phyloP scores from a whole-genome alignment of 2,113 vertebrate species.

The Danionella cerebrum region DNA sequence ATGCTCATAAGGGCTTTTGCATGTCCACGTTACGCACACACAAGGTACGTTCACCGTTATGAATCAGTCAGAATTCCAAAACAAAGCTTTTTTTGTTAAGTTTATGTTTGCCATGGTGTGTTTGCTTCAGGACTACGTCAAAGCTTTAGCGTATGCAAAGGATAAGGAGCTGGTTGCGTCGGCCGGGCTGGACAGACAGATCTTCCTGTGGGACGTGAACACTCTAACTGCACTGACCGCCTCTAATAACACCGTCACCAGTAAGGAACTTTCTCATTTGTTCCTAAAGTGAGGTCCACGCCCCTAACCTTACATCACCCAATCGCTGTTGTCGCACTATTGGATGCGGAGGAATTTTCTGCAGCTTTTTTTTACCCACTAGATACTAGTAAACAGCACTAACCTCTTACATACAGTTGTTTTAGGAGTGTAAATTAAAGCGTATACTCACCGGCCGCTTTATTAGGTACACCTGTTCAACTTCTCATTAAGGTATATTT shows the following conservation, averaged over 20 bases:
- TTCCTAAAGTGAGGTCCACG: too few species aligned
- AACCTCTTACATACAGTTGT: too few species aligned
- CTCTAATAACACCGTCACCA: slow-evolving; percentile 99
- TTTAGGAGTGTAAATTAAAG: too few species aligned
- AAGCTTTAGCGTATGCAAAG: slow-evolving; percentile 95
- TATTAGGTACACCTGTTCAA: too few species aligned
- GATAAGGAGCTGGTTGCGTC: slow-evolving; percentile 97
- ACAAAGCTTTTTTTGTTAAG: not conserved
- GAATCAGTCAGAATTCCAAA: too few species aligned
- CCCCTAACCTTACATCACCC: too few species aligned
- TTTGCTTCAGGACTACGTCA: slow-evolving; percentile 84
- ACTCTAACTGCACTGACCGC: slow-evolving; percentile 95
- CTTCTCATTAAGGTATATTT: too few species aligned
- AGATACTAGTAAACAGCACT: too few species aligned
- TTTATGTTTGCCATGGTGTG: not conserved
- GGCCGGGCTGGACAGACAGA: slow-evolving; percentile 93
- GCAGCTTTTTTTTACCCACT: too few species aligned
- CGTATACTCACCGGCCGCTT: too few species aligned
- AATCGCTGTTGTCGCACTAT: too few species aligned
- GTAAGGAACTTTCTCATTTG: slow-evolving; percentile 69
- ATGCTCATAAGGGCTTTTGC: slow-evolving; percentile 98
- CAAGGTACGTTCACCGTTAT: slow-evolving; percentile 77
- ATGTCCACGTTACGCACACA: slow-evolving; percentile 98
- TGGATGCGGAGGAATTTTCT: too few species aligned
- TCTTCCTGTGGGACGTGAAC: slow-evolving; percentile 99